Evolutionary conservation across 2,113 vertebrate genomes (phyloP).

Genomic region (Alethe castanea): DNA sequence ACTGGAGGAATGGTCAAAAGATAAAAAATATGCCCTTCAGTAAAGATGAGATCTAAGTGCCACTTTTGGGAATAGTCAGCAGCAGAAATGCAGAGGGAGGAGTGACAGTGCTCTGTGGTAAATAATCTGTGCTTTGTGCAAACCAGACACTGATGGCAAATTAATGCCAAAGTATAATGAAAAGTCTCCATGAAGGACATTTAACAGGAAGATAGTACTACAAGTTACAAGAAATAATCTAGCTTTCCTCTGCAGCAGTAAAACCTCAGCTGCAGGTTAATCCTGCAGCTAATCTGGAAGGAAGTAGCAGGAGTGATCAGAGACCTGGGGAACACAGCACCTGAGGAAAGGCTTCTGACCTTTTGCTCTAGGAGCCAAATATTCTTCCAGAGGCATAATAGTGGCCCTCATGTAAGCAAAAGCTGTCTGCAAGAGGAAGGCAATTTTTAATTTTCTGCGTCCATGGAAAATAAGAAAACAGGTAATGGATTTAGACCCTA

Average conservation of each 20-base stretch:
- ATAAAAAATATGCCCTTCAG: background rate
- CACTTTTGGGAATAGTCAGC: background rate
- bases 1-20: background rate
- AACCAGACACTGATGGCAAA: background rate
- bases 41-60: background rate
- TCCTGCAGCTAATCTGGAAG: background rate
- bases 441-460: background rate
- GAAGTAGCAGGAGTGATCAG: background rate
- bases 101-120: background rate
- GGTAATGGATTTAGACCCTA: background rate
- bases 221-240: background rate
- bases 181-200: background rate
- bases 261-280: background rate
- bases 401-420: background rate
- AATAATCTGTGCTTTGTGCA: background rate
- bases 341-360: background rate
- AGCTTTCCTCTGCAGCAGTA: background rate
- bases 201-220: background rate
- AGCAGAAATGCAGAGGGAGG: background rate
- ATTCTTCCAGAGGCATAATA: background rate
- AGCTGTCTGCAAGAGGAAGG: background rate
- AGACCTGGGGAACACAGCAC: background rate
- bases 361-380: background rate
- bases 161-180: background rate
- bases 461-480: background rate